phyloP scores from a whole-genome alignment of 2,113 vertebrate genomes.

The Platichthys flesus region DNA sequence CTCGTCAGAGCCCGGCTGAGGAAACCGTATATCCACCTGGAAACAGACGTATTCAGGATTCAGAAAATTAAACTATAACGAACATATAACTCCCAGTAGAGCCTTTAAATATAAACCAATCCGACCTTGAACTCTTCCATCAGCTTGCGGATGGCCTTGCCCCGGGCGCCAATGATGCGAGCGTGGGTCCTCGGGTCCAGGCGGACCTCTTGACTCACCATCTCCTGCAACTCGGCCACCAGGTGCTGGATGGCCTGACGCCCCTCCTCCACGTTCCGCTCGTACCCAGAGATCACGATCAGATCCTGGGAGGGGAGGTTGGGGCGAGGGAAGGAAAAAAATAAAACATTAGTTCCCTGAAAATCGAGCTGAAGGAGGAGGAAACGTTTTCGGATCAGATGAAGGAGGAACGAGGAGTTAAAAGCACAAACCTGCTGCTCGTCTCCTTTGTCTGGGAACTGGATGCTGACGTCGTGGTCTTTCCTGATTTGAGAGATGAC shows the following conservation, averaged over 20 bases:
- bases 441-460: conserved; percentile 88
- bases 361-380: background rate
- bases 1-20: conserved; percentile 84
- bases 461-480: conserved; percentile 85
- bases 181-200: conserved; percentile 87
- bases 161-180: conserved; percentile 85
- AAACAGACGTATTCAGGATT: background rate
- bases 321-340: background rate
- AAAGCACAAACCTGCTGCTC: conserved; percentile 82
- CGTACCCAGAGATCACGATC: conserved; percentile 86
- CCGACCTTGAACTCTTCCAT: conserved; percentile 88
- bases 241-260: conserved; percentile 83
- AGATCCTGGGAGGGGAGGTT: conserved; percentile 70
- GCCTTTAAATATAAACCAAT: too few species aligned
- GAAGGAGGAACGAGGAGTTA: background rate
- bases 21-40: conserved; percentile 87
- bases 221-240: conserved; percentile 85
- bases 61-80: too few species aligned
- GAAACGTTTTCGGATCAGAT: background rate
- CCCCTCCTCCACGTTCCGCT: conserved; percentile 83
- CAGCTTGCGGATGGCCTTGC: conserved; percentile 86
- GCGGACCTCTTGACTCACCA: conserved; percentile 85
- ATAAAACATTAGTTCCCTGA: background rate
- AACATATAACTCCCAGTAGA: too few species aligned
- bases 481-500: conserved; percentile 88